Evolutionary conservation across 2,888 invertebrate species (phyloP).

Genomic region (Latrodectus hesperus): DNA sequence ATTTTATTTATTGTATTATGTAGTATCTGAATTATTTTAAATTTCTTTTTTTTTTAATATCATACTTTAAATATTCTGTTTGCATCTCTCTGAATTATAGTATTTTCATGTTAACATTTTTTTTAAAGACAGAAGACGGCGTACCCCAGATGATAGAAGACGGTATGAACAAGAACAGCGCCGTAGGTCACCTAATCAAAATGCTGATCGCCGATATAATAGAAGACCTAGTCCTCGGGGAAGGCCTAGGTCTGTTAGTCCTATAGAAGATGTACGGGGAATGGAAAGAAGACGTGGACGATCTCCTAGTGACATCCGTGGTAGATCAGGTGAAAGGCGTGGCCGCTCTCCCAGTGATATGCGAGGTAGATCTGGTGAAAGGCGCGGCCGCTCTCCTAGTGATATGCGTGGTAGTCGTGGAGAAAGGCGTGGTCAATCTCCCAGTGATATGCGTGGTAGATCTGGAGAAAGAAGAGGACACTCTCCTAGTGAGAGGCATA

Average conservation of each 20-base stretch:
- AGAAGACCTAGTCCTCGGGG: slow-evolving; percentile 41
- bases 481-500: slow-evolving; percentile 9
- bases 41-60: too few species aligned
- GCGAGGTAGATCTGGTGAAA: slow-evolving; percentile 20
- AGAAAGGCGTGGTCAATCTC: slow-evolving; percentile 37
- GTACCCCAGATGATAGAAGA: slow-evolving; percentile 55
- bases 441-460: slow-evolving; percentile 24
- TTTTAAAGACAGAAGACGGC: slow-evolving; percentile 43
- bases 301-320: slow-evolving; percentile 47
- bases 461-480: slow-evolving; percentile 20
- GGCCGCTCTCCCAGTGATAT: slow-evolving; percentile 36
- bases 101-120: background rate
- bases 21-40: too few species aligned
- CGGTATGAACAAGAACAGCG: slow-evolving; percentile 45
- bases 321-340: slow-evolving; percentile 30
- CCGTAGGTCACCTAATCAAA: slow-evolving; percentile 32
- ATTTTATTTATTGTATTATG: too few species aligned
- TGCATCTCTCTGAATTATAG: too few species aligned
- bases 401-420: slow-evolving; percentile 20
- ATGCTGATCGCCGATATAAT: slow-evolving; percentile 20
- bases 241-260: slow-evolving; percentile 29
- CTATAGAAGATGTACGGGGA: slow-evolving; percentile 29
- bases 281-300: slow-evolving; percentile 20
- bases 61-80: too few species aligned
- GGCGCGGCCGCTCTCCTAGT: slow-evolving; percentile 20